Conservation (phyloP, 92 coral and sea anemone genomes). For the Bergia puertoricense region DNA sequence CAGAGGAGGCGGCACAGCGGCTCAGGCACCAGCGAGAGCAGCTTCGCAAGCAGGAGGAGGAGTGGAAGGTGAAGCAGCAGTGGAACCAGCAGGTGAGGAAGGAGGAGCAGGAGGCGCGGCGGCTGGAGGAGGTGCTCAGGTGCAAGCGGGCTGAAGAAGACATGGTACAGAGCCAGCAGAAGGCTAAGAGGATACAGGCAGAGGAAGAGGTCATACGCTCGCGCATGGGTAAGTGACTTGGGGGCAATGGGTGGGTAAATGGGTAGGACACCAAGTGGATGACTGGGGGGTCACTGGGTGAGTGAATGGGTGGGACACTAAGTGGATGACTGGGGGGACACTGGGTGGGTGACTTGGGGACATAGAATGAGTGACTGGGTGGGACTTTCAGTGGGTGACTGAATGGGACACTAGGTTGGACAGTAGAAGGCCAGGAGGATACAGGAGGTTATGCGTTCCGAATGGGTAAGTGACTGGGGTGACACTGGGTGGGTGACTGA, state of each 20-base stretch:
- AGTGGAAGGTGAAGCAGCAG: slow-evolving; percentile 65
- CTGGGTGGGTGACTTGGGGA: background rate
- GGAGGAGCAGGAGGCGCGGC: slow-evolving; percentile 71
- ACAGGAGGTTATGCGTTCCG: slow-evolving; percentile 70
- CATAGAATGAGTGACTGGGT: no score
- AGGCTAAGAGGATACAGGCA: slow-evolving; percentile 63
- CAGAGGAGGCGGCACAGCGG: slow-evolving; percentile 66
- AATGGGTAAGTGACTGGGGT: slow-evolving; percentile 61
- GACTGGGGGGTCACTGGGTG: background rate
- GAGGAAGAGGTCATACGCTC: slow-evolving; percentile 78
- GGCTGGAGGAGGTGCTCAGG: slow-evolving; percentile 59
- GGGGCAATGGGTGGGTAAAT: background rate
- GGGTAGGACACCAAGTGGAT: no score
- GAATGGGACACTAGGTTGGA: background rate
- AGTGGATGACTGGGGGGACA: background rate
- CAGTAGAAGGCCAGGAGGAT: slow-evolving; percentile 64
- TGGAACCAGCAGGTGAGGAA: slow-evolving; percentile 62
- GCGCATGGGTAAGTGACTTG: slow-evolving; percentile 65
- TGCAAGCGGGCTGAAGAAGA: slow-evolving; percentile 70
- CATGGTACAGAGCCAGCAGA: slow-evolving; percentile 64
- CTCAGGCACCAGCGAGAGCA: slow-evolving; percentile 70
- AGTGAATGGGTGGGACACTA: background rate
- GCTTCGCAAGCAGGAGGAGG: slow-evolving; percentile 63
- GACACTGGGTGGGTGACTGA: background rate
- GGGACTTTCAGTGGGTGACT: background rate